Conservation (phyloP, 2,888 invertebrate genomes). For the Coecobrya sp. region DNA sequence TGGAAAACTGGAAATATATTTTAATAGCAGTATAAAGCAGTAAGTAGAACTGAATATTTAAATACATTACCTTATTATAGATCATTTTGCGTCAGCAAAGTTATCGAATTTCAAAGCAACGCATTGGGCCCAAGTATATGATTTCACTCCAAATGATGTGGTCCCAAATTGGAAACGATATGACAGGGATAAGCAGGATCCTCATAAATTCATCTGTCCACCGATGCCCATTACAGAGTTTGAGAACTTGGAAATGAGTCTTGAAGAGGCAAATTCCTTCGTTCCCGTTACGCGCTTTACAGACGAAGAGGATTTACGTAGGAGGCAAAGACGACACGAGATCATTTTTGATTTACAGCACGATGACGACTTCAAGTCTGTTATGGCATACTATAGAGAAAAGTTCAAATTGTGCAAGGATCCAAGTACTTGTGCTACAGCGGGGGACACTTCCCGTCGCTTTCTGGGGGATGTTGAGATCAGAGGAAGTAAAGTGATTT, state of each 20-base stretch:
- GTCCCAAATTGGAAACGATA: slow-evolving; percentile 82
- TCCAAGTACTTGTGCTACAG: slow-evolving; percentile 48
- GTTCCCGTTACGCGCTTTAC: slow-evolving; percentile 73
- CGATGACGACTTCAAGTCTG: slow-evolving; percentile 77
- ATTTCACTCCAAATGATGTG: slow-evolving; percentile 84
- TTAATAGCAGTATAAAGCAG: not conserved
- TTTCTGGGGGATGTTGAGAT: slow-evolving; percentile 78
- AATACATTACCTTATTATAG: slow-evolving; percentile 63
- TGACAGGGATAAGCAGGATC: slow-evolving; percentile 76
- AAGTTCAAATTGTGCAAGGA: slow-evolving; percentile 65
- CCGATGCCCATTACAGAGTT: slow-evolving; percentile 71
- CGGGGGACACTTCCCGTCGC: slow-evolving; percentile 10
- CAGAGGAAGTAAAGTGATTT: slow-evolving; percentile 71
- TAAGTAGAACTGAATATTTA: not conserved
- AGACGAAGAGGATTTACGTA: slow-evolving; percentile 71
- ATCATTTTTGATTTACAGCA: slow-evolving; percentile 78
- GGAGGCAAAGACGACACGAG: slow-evolving; percentile 71
- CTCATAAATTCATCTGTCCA: slow-evolving; percentile 78
- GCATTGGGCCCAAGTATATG: slow-evolving; percentile 84
- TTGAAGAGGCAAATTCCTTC: slow-evolving; percentile 71
- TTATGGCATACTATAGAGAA: slow-evolving; percentile 72
- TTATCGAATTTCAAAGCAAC: slow-evolving; percentile 84
- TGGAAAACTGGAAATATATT: not conserved
- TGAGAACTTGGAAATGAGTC: slow-evolving; percentile 69
- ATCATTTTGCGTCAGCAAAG: slow-evolving; percentile 83